Percentiles rank a stretch among this genome's conserved stretches.
Evolutionary conservation across 2,888 invertebrate genomes (phyloP).

Genomic region (Tridacna gigas): DNA sequence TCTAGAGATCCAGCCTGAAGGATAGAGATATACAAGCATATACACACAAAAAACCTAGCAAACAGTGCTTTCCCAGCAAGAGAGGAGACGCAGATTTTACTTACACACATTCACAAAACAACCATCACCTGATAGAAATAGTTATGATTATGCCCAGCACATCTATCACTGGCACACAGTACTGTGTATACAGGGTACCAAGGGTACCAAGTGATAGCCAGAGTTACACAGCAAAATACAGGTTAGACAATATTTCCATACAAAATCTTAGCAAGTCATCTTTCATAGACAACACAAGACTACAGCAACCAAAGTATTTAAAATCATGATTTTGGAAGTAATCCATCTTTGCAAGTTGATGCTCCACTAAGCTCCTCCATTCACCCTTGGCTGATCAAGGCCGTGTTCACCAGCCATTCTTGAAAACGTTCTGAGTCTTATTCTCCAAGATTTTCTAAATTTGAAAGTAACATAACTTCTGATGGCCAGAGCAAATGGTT

Average conservation of each 20-base stretch:
- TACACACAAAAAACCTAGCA: slow-evolving; percentile 16
- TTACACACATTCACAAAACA: not conserved
- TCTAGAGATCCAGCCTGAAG: slow-evolving; percentile 92
- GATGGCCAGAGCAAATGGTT: too few species aligned
- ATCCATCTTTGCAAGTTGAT: too few species aligned
- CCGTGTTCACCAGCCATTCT: too few species aligned
- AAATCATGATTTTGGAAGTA: too few species aligned
- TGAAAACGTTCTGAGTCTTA: too few species aligned
- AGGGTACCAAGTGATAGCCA: slow-evolving; percentile 9
- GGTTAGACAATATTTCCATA: slow-evolving; percentile 19
- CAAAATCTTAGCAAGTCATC: slow-evolving; percentile 21
- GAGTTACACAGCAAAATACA: slow-evolving; percentile 30
- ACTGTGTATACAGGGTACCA: slow-evolving; percentile 1
- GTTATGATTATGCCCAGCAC: slow-evolving; percentile 2
- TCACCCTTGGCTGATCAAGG: too few species aligned
- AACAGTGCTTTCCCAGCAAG: not conserved
- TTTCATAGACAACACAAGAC: slow-evolving; percentile 20
- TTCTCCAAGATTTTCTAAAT: too few species aligned
- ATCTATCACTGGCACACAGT: not conserved
- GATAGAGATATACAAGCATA: slow-evolving; percentile 49
- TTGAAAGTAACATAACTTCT: too few species aligned
- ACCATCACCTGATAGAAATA: slow-evolving; percentile 1
- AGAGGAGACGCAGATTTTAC: not conserved
- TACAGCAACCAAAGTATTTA: not conserved
- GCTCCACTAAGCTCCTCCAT: too few species aligned